phyloP scores from a whole-genome alignment of 2,113 vertebrate genomes.

The Heterotis niloticus region DNA sequence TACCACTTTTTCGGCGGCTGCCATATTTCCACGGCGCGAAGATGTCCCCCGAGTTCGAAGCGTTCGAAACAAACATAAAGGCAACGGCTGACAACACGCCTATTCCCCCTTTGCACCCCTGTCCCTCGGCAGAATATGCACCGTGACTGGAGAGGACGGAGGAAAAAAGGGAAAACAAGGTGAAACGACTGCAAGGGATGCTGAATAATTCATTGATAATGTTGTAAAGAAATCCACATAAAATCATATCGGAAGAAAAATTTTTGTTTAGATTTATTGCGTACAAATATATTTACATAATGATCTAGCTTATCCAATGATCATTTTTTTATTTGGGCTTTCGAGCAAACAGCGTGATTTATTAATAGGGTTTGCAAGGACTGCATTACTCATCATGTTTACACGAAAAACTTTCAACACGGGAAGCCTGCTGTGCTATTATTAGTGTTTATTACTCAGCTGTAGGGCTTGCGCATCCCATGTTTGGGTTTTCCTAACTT shows the following conservation, averaged over 20 bases:
- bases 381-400: slow-evolving; percentile 20
- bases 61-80: neutral
- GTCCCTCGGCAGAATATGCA: neutral
- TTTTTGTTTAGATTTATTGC: slow-evolving; percentile 22
- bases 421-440: slow-evolving; percentile 11
- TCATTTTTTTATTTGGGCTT: slow-evolving; percentile 5
- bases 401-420: slow-evolving; percentile 23
- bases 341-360: slow-evolving; percentile 24
- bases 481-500: slow-evolving; percentile 3
- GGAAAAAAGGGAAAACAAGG: neutral
- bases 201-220: slow-evolving; percentile 25
- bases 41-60: neutral
- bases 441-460: slow-evolving; percentile 22
- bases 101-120: neutral
- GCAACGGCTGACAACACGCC: neutral
- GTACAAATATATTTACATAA: slow-evolving; percentile 23
- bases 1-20: neutral
- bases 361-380: slow-evolving; percentile 20
- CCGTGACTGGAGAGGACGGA: neutral
- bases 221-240: slow-evolving; percentile 23
- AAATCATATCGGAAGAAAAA: slow-evolving; percentile 13
- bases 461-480: neutral
- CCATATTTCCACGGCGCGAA: neutral
- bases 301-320: slow-evolving; percentile 20
- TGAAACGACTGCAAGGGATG: neutral